Percentiles rank a stretch among this genome's conserved stretches.
Conservation (phyloP, 2,113 vertebrate genomes). For the Colinus virginianus region DNA sequence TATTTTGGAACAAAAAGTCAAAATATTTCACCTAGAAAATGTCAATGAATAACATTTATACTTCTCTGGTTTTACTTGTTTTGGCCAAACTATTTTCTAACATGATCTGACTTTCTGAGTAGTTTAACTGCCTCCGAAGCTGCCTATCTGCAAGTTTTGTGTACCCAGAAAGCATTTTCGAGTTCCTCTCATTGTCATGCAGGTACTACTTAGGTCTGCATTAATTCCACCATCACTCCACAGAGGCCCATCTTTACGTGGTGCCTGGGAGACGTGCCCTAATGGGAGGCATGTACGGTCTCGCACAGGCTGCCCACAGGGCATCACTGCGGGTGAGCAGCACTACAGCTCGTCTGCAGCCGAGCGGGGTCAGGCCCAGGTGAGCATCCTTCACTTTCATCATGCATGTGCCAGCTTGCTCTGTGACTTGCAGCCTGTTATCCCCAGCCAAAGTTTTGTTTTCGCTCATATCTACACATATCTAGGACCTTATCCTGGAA, state of each 20-base stretch:
- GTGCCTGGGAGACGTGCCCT: neutral
- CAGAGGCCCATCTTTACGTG: neutral
- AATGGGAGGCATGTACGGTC: neutral
- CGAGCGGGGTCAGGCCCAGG: neutral
- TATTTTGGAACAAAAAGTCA: conserved; percentile 63
- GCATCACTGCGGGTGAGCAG: neutral
- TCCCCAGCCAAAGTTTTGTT: neutral
- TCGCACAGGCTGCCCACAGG: neutral
- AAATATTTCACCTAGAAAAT: conserved; percentile 69
- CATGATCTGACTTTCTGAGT: conserved; percentile 16
- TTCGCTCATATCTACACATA: neutral
- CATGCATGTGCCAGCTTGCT: neutral
- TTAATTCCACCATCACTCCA: neutral
- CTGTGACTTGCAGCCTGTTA: neutral
- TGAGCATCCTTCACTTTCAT: neutral
- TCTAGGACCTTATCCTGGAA: neutral
- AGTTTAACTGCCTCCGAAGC: conserved; percentile 11
- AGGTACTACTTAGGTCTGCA: neutral
- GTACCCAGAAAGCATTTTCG: conserved; percentile 16
- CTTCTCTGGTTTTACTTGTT: conserved; percentile 24
- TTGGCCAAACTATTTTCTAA: conserved; percentile 31
- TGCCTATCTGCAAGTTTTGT: neutral
- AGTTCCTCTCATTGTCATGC: neutral
- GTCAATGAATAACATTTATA: conserved; percentile 59
- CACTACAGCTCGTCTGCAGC: neutral